Evolutionary conservation across 2,113 vertebrate genomes (phyloP).

Genomic region (Pardalotus punctatus): DNA sequence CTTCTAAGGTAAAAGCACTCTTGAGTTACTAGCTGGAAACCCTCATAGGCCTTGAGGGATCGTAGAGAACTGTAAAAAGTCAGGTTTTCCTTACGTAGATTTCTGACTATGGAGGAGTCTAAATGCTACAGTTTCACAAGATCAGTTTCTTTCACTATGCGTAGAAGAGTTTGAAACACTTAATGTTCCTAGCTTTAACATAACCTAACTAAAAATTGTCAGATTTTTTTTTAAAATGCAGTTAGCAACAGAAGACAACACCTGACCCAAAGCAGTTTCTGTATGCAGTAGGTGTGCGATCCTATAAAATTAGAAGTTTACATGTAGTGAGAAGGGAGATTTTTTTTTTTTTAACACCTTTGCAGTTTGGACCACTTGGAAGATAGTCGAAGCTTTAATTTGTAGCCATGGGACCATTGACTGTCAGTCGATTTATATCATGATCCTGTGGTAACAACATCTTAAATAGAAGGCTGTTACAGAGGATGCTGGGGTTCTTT

Average conservation of each 20-base stretch:
- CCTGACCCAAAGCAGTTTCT: not conserved
- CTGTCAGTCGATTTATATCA: not conserved
- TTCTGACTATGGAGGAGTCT: not conserved
- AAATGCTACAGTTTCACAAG: not conserved
- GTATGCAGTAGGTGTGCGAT: not conserved
- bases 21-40: not conserved
- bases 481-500: rapidly evolving
- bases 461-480: not conserved
- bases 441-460: not conserved
- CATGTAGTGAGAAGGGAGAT: rapidly evolving
- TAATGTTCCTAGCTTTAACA: not conserved
- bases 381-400: not conserved
- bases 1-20: not conserved
- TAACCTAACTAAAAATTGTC: not conserved
- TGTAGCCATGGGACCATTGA: not conserved
- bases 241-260: not conserved
- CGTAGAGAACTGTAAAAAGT: not conserved
- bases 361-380: not conserved
- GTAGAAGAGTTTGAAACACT: not conserved
- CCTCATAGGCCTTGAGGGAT: rapidly evolving
- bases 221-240: not conserved
- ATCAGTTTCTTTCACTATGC: not conserved
- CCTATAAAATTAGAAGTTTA: not conserved
- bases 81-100: not conserved
- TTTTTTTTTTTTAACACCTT: not conserved